Conservation (phyloP, 2,888 invertebrate species). For the Tetranychus piercei region DNA sequence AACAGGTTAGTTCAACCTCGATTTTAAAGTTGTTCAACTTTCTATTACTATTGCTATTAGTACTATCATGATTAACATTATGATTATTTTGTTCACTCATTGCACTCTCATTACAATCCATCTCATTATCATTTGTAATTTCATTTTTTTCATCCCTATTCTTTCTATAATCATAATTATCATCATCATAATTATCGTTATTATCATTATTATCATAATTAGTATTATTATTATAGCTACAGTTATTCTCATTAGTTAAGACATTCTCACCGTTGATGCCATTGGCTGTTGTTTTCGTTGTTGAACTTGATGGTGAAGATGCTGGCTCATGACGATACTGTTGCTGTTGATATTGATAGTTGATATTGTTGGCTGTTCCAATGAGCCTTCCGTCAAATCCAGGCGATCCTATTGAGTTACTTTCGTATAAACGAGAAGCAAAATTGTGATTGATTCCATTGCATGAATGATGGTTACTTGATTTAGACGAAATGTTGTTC, state of each 20-base stretch:
- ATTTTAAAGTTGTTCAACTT: neutral
- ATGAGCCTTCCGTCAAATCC: neutral
- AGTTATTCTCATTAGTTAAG: neutral
- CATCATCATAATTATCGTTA: too few species aligned
- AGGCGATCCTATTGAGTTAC: neutral
- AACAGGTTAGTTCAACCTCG: conserved; percentile 6
- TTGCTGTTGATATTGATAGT: neutral
- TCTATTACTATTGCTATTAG: neutral
- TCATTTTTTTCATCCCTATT: too few species aligned
- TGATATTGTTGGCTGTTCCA: neutral
- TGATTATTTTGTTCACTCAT: too few species aligned
- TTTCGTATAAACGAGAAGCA: neutral
- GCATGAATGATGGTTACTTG: neutral
- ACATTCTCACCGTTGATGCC: neutral
- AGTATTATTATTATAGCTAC: neutral
- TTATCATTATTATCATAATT: too few species aligned
- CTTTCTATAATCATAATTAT: too few species aligned
- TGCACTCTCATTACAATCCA: too few species aligned
- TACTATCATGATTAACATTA: too few species aligned
- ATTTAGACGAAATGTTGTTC: neutral
- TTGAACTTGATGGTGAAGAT: neutral
- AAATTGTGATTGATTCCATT: neutral
- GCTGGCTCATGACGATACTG: neutral
- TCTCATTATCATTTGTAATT: too few species aligned
- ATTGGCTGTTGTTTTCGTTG: neutral